Base-by-base conservation (phyloP, 2,888 invertebrate genomes). In the Athalia cordata region DNA sequence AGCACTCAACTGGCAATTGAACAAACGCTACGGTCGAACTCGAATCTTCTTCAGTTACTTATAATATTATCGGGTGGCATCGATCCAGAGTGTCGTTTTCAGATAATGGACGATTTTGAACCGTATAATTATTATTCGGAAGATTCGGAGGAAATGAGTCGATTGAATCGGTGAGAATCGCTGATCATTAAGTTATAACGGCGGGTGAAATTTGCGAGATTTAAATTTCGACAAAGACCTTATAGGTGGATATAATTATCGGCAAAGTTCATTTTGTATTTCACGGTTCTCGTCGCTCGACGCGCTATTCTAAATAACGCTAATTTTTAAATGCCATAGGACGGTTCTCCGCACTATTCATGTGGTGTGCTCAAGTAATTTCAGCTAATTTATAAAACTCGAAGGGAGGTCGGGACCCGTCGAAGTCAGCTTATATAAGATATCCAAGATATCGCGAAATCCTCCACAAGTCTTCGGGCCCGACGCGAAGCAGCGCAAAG, bases 51-150 rank as follows among this genome's bases (percentile, higher is more conserved):
- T 13, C 3, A 0, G 4, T 61, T 61, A 61, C 29, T 4, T 3
- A 9, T 8, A 9, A 3, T 47, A 29, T 9, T n/a, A 3, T 45
- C 9, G 7, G 4, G 7, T 3, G n/a, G 50, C 15, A 50, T 55
- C n/a, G n/a, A 55, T 55, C 55, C 9, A 4, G n/a, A 0, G 55
- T 7, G 55, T 45, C 3, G 4, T 15, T 11, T 5, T 13, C 43
- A n/a, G 4, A 77, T 15, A 3, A 70, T 68, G 77, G 70, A 77
- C 70, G 70, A 77, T 29, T 70, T 77, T 9, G 68, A 77, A 50
- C 47, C 45, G 3, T 68, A 70, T 62, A n/a, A 61, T 70, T 77
- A 77, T 70, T 77, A 70, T 50, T 15, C 61, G 6, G 77, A 77
- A 62, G 70, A 77, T 61, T 49, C 15, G 9, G 9, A n/a, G 49